Base-by-base conservation (phyloP, 1,140 invertebrate genomes). In the Stenopsyche tienmushanensis region DNA sequence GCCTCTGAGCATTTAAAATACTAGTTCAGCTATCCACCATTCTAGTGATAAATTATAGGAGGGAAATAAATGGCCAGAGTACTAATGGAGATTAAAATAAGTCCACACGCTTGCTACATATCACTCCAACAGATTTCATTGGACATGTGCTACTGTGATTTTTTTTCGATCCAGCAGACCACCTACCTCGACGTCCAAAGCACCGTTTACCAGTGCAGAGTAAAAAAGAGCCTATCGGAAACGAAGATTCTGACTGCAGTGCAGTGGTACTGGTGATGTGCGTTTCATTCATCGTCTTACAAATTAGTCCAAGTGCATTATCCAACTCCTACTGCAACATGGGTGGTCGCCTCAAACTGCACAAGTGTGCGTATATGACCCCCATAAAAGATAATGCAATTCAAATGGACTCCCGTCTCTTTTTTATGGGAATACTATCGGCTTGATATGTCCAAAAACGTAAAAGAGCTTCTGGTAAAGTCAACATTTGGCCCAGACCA, bases 211-310 rank as follows among this genome's bases (percentile, higher is more conserved):
- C 7, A 39, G n/a, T 8, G 7, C 34, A 39, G 34, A n/a, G n/a
- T 39, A 39, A 39, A 39, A 39, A 39, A 39, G n/a, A n/a, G n/a
- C n/a, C n/a, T n/a, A n/a, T 39, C 7, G 7, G 34, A 8, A 39
- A 39, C 5, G 29, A 34, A 34, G 5, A 34, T 34, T 34, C 29
- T 13, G 13, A 34, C 29, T 34, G 29, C 29, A 34, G 29, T 34
- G 13, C 13, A 34, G 5, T 13, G 29, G 13, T 13, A 34, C 13
- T 13, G 29, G 29, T 18, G 52, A 21, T 21, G 52, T n/a, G 52
- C 52, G 26, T 54, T 54, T 54, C 25, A 54, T 25, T 54, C 24
- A 54, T 29, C 52, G 23, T 25, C n/a, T 15, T 25, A 54, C 25
- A 54, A 29, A 54, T 54, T 54, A 54, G 52, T 25, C 25, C 1